Percentiles rank a stretch among this genome's conserved stretches.
phyloP scores from a whole-genome alignment of 2,888 invertebrate genomes.

The Prosopocoilus inquinatus region DNA sequence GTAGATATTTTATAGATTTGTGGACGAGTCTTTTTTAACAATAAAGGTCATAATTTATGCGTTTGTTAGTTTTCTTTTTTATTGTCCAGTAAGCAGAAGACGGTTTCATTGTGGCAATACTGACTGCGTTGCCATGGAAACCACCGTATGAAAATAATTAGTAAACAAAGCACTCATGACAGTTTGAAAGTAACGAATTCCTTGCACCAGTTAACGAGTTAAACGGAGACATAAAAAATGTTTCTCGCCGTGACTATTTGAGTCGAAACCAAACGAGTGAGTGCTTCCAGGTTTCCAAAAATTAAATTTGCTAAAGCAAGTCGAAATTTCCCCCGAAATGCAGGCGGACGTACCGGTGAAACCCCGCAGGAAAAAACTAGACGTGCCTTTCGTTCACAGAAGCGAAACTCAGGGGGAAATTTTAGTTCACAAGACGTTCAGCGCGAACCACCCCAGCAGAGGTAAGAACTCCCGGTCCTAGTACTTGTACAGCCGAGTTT shows the following conservation, averaged over 20 bases:
- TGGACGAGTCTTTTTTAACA: too few relatives aligned
- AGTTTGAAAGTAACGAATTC: too few relatives aligned
- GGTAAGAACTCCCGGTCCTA: neutral
- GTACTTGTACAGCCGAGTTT: neutral
- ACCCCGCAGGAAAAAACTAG: conserved; percentile 36
- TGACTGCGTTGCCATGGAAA: too few relatives aligned
- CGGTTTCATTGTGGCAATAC: too few relatives aligned
- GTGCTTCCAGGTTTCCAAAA: conserved; percentile 33
- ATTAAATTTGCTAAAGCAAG: neutral
- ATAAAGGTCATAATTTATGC: too few relatives aligned
- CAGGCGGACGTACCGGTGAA: conserved; percentile 31
- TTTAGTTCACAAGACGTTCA: conserved; percentile 14
- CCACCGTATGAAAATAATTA: neutral
- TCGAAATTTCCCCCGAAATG: neutral
- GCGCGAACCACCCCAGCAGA: conserved; percentile 15
- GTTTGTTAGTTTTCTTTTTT: too few relatives aligned
- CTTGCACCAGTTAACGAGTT: too few relatives aligned
- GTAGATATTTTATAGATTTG: too few relatives aligned
- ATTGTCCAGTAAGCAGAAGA: too few relatives aligned
- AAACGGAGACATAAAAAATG: too few relatives aligned
- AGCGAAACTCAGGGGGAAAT: conserved; percentile 7
- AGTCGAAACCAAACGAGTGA: conserved; percentile 11
- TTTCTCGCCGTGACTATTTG: neutral
- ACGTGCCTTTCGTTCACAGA: conserved; percentile 43
- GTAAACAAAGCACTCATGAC: too few relatives aligned